Conservation (phyloP, 2,888 invertebrate genomes). For the Dermolepida albohirtum region DNA sequence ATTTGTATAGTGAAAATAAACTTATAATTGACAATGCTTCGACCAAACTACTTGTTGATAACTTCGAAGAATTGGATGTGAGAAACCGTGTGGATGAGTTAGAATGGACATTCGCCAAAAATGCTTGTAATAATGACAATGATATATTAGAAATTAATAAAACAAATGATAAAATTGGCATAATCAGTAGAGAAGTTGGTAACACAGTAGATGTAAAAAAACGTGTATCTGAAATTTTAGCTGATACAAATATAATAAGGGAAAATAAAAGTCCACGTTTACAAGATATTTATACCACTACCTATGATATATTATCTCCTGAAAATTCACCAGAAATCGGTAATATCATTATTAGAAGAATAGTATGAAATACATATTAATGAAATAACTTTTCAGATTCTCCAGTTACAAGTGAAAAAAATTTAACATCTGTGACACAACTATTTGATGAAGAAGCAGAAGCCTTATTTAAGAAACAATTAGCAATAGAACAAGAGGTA, state of each 20-base stretch:
- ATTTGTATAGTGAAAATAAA: background rate
- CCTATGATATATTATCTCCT: slow-evolving; percentile 59
- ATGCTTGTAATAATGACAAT: background rate
- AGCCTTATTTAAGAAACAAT: slow-evolving; percentile 71
- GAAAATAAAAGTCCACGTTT: slow-evolving; percentile 60
- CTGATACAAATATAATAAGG: slow-evolving; percentile 54
- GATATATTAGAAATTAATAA: slow-evolving; percentile 8
- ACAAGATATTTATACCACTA: slow-evolving; percentile 62
- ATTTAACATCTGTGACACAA: slow-evolving; percentile 38
- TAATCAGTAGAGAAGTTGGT: slow-evolving; percentile 17
- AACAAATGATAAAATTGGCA: background rate
- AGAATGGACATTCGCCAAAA: background rate
- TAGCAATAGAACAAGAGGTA: slow-evolving; percentile 75
- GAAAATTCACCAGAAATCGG: slow-evolving; percentile 58
- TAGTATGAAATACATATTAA: background rate
- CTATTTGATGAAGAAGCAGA: slow-evolving; percentile 69
- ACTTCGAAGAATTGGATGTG: background rate
- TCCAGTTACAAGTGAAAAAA: slow-evolving; percentile 50
- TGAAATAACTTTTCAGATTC: slow-evolving; percentile 52
- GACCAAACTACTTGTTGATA: background rate
- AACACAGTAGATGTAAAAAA: slow-evolving; percentile 56
- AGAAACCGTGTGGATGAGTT: background rate
- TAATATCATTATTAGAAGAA: slow-evolving; percentile 44
- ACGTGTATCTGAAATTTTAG: slow-evolving; percentile 61
- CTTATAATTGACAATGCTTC: background rate